A percentile compares a stretch with the other conserved stretches of the same genome.
These are phyloP conservation scores for Pteria penguin DNA, from an alignment of 2,888 invertebrate genomes.

Conservation along the genomic window DNA sequence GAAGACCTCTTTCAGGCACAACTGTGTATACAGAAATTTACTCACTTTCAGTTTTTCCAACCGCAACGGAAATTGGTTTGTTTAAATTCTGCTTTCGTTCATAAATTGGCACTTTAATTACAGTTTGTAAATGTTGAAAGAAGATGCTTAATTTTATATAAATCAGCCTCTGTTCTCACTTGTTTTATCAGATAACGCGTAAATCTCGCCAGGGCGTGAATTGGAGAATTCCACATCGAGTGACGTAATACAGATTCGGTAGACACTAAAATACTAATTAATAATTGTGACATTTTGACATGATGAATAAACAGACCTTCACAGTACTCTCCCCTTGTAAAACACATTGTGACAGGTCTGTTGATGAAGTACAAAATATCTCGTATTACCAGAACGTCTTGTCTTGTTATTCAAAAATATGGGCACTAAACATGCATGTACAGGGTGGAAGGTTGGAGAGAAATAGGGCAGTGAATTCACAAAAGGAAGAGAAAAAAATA, in stretches of 20 bases:
- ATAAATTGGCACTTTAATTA: slow-evolving; percentile 26
- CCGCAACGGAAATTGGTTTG: background rate
- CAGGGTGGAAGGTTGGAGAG: too few relatives aligned
- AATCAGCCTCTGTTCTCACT: slow-evolving; percentile 17
- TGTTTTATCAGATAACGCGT: slow-evolving; percentile 21
- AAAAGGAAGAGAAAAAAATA: too few relatives aligned
- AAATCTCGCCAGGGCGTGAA: slow-evolving; percentile 23
- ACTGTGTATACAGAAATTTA: background rate
- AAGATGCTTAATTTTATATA: background rate
- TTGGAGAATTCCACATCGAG: background rate
- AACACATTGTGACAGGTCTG: too few relatives aligned
- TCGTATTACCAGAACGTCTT: too few relatives aligned
- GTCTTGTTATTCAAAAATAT: too few relatives aligned
- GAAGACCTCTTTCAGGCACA: slow-evolving; percentile 5
- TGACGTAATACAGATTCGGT: slow-evolving; percentile 15
- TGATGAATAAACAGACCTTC: slow-evolving; percentile 8
- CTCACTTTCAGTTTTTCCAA: slow-evolving; percentile 1
- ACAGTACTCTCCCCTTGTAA: too few relatives aligned
- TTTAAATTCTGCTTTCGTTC: slow-evolving; percentile 25
- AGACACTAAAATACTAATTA: slow-evolving; percentile 21
- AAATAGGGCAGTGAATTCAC: too few relatives aligned
- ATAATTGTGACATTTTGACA: slow-evolving; percentile 31
- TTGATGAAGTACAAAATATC: too few relatives aligned
- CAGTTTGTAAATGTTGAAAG: slow-evolving; percentile 23
- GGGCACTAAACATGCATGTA: too few relatives aligned